phyloP scores from a whole-genome alignment of 2,888 invertebrate genomes.

The Epirrhoe alternata region DNA sequence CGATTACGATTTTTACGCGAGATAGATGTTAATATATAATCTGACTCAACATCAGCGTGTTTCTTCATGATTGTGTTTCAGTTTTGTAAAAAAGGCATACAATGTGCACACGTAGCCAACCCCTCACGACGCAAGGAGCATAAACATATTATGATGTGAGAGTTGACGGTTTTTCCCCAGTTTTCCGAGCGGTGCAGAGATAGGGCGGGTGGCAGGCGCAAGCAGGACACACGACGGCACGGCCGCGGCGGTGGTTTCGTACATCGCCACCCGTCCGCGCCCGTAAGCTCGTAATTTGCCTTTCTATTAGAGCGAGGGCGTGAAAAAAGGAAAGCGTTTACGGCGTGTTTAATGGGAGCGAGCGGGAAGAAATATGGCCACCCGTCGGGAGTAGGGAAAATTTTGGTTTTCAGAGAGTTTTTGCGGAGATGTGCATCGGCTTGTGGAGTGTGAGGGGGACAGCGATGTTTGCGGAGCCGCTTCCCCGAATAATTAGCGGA shows the following conservation, averaged over 20 bases:
- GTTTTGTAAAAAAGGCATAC: constrained; percentile 23
- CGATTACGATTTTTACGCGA: too few species aligned
- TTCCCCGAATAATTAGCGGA: constrained; percentile 83
- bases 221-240: constrained; percentile 67
- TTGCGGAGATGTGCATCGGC: constrained; percentile 83
- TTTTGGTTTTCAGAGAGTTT: constrained; percentile 84
- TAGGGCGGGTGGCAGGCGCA: constrained; percentile 63
- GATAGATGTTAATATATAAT: too few species aligned
- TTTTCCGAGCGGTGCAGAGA: constrained; percentile 70
- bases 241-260: constrained; percentile 77
- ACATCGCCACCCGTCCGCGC: constrained; percentile 85
- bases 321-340: constrained; percentile 86
- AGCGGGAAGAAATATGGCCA: constrained; percentile 84
- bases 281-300: constrained; percentile 86
- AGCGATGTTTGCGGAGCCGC: constrained; percentile 72
- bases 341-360: constrained; percentile 84
- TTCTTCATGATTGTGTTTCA: background rate
- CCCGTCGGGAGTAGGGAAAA: constrained; percentile 83
- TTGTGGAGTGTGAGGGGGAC: constrained; percentile 75
- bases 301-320: constrained; percentile 85
- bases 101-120: constrained; percentile 29
- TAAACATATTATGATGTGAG: constrained; percentile 75
- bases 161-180: constrained; percentile 77
- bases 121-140: constrained; percentile 47
- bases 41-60: constrained; percentile 23